Conservation (phyloP, 2,797 vertebrate species). For the Melanotaenia maccullochi region DNA sequence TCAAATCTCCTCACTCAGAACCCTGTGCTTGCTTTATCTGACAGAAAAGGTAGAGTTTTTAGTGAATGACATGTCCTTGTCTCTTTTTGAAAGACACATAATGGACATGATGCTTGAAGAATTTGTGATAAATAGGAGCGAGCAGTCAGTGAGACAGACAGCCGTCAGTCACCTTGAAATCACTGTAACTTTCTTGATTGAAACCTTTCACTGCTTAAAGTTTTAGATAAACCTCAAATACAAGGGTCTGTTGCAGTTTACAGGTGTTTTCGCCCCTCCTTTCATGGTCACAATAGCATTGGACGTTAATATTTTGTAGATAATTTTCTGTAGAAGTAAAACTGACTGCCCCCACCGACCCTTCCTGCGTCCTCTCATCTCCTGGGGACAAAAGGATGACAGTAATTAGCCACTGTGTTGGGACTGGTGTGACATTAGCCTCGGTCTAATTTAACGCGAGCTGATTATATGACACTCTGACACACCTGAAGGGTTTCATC, state of each 20-base stretch:
- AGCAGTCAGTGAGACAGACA: constrained; percentile 50
- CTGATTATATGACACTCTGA: constrained; percentile 71
- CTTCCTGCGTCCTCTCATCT: constrained; percentile 43
- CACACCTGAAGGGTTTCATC: constrained; percentile 74
- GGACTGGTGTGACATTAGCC: constrained; percentile 68
- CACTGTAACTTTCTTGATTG: no score
- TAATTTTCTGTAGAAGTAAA: constrained; percentile 17
- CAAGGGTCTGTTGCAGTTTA: neutral
- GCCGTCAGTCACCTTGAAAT: constrained; percentile 39
- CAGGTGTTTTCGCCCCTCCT: neutral
- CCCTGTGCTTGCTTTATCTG: constrained; percentile 35
- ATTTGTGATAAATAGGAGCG: constrained; percentile 57
- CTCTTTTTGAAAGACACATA: constrained; percentile 62
- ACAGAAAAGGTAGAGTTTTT: constrained; percentile 61
- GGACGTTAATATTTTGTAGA: constrained; percentile 18
- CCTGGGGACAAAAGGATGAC: constrained; percentile 45
- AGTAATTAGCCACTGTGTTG: constrained; percentile 69
- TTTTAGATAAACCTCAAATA: no score
- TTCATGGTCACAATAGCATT: constrained; percentile 1
- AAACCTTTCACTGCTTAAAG: neutral
- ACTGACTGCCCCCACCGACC: constrained; percentile 21
- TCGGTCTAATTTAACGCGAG: constrained; percentile 67
- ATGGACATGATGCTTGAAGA: constrained; percentile 50
- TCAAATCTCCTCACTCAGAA: constrained; percentile 28
- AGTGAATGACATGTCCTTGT: constrained; percentile 65